These are phyloP conservation scores for Salmo trutta DNA, from an alignment of 2,797 vertebrate species.

Conservation along the genomic window DNA sequence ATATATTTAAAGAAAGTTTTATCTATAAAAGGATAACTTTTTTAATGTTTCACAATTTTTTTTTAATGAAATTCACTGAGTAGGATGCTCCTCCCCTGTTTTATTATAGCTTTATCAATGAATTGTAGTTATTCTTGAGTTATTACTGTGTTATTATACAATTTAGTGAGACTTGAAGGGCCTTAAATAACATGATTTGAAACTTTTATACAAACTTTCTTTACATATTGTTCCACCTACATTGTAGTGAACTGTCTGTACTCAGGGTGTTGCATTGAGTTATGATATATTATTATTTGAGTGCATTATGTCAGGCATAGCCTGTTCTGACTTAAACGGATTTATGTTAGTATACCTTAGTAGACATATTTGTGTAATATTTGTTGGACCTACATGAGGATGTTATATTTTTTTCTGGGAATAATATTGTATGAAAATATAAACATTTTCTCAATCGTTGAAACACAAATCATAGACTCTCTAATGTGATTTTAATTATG, in stretches of 20 bases:
- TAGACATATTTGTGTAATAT: not conserved
- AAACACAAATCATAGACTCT: not conserved
- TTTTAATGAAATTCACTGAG: not conserved
- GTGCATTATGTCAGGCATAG: not conserved
- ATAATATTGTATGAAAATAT: not conserved
- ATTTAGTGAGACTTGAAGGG: not conserved
- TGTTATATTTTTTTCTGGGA: not conserved
- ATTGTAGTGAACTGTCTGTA: not conserved
- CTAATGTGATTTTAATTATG: not conserved
- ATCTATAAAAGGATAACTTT: too few species aligned
- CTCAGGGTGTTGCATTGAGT: constrained; percentile 2
- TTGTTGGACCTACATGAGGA: not conserved
- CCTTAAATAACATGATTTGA: not conserved
- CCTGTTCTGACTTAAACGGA: not conserved
- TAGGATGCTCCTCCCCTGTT: not conserved
- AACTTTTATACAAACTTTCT: not conserved
- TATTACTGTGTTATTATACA: not conserved
- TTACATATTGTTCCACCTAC: not conserved
- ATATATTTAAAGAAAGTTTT: too few species aligned
- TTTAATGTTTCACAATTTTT: not conserved
- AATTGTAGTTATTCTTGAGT: not conserved
- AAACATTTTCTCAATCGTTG: not conserved
- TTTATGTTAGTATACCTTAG: not conserved
- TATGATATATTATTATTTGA: not conserved
- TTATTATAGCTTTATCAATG: not conserved